These are phyloP conservation scores for Alaudala cheleensis DNA, from an alignment of 2,113 vertebrate genomes.

Conservation along the genomic window DNA sequence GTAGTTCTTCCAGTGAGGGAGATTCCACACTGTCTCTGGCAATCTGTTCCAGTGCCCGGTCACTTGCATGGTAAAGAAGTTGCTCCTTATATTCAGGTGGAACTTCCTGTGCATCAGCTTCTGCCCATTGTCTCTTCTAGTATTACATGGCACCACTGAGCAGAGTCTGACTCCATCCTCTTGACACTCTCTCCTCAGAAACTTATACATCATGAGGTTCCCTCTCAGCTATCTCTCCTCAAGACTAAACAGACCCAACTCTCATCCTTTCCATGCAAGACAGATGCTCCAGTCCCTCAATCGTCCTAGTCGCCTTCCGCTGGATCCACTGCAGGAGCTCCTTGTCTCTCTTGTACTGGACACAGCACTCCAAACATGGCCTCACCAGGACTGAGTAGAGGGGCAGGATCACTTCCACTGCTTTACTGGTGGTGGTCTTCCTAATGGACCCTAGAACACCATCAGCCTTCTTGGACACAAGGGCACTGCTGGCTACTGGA, in stretches of 20 bases:
- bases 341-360: background rate
- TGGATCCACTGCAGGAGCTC: background rate
- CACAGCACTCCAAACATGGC: background rate
- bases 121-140: background rate
- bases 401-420: background rate
- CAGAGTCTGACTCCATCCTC: background rate
- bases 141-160: background rate
- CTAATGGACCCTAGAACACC: background rate
- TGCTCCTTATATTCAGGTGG: background rate
- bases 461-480: background rate
- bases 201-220: background rate
- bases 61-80: background rate
- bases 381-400: background rate
- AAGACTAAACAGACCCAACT: background rate
- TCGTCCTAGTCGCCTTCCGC: fast-evolving
- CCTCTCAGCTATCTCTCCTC: background rate
- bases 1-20: background rate
- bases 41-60: background rate
- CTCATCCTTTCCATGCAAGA: background rate
- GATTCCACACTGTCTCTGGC: background rate
- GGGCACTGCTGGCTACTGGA: background rate
- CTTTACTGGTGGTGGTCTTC: background rate
- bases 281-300: background rate
- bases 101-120: background rate
- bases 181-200: background rate